These are phyloP conservation scores for Halotydeus destructor DNA, from an alignment of 1,140 invertebrate genomes.

Conservation along the genomic window DNA sequence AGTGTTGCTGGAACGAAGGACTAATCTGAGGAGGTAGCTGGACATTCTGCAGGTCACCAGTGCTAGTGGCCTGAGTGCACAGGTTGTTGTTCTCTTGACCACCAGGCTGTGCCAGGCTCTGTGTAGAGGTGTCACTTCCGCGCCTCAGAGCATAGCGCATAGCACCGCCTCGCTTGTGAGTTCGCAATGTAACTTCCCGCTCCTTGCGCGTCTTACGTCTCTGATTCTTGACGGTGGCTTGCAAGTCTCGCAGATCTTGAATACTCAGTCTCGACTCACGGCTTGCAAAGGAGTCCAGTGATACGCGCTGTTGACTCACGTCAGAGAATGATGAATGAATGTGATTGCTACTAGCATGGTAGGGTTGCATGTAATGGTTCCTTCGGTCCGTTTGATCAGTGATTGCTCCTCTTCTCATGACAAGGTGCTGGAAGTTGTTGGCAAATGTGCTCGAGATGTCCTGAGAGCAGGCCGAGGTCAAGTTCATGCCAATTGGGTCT, in stretches of 20 bases:
- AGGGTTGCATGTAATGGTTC: conserved; percentile 6
- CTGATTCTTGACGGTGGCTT: conserved; percentile 28
- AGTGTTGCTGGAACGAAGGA: background rate
- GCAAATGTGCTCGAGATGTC: conserved; percentile 52
- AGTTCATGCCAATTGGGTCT: conserved; percentile 34
- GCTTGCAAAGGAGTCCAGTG: conserved; percentile 11
- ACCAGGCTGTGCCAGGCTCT: conserved; percentile 28
- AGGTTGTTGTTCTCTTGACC: conserved; percentile 7
- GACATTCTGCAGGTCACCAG: conserved; percentile 13
- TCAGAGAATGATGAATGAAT: conserved; percentile 20
- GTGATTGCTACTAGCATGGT: conserved; percentile 2
- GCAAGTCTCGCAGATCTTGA: conserved; percentile 14
- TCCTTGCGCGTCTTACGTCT: conserved; percentile 53
- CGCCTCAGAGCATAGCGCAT: conserved; percentile 24
- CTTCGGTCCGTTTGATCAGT: conserved; percentile 18
- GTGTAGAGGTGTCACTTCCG: conserved; percentile 51
- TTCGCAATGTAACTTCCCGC: conserved; percentile 27
- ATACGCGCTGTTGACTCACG: conserved; percentile 9
- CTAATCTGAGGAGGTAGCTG: no score
- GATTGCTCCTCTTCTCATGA: conserved; percentile 54
- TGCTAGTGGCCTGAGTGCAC: conserved; percentile 14
- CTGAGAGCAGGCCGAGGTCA: conserved; percentile 48
- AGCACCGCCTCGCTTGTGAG: conserved; percentile 18
- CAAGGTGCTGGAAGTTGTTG: conserved; percentile 59
- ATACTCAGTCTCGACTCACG: conserved; percentile 44